Evolutionary conservation across 2,113 vertebrate genomes (phyloP), one percentile per base, ranked within the genome.

Genomic region (Oxyura jamaicensis): DNA sequence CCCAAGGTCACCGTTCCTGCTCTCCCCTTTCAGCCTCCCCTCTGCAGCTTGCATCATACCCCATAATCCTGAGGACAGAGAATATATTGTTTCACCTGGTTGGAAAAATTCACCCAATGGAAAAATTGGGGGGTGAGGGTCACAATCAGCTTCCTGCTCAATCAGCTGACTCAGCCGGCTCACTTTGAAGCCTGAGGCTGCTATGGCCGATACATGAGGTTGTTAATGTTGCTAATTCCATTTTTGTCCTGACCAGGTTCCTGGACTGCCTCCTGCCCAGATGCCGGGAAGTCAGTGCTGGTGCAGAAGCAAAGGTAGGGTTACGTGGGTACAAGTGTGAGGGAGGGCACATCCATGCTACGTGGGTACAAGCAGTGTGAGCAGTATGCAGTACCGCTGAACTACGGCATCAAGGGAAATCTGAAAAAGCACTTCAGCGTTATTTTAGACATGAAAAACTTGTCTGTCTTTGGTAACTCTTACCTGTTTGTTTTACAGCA

Each of bases 51-150:
- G 52, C 39, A 39, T 84, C 53, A 10, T 19, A 23, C 53, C n/a
- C 21, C 18, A 4, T 18, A 35, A 67, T 31, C 2, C 0, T 2
- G 5, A 84, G 22, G 46, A 22, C 63, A 73, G 20, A 65, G n/a
- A 74, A 77, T 35, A 23, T 66, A 17, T 1, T 44, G 31, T 72
- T 79, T 85, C 29, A 72, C 44, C 33, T 39, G 35, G 17, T 60
- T 79, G 65, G 46, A 48, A 48, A 48, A 48, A 22, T 48, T 48
- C 46, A 78, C 52, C 35, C 31, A 48, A 82, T 59, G 3, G 69
- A 31, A 93, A 26, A 68, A 36, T 0, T 1, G 1, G 10, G 18
- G 28, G 16, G 3, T 4, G 17, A 28, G 15, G 23, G n/a, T 5
- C 1, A 0, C 41, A 18, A 29, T 29, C 52, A 73, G 35, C 13